Evolutionary conservation across 2,797 vertebrate genomes (phyloP).

Genomic region (Pristis pectinata): DNA sequence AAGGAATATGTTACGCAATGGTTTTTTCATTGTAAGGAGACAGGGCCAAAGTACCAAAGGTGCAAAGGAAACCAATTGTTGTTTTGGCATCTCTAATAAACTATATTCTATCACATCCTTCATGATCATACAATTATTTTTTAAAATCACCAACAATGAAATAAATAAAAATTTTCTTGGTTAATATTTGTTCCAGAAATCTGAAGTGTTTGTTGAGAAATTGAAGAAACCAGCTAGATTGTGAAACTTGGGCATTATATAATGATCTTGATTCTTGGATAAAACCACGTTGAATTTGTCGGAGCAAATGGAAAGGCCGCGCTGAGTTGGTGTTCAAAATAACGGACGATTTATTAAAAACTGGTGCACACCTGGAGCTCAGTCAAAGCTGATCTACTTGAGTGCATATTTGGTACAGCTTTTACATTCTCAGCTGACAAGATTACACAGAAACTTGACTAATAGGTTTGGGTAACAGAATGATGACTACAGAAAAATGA

Average conservation of each 20-base stretch:
- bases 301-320: too few relatives aligned
- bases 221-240: neutral
- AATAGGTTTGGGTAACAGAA: too few relatives aligned
- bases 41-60: neutral
- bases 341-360: too few relatives aligned
- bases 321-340: too few relatives aligned
- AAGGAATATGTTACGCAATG: neutral
- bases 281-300: neutral
- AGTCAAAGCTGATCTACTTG: too few relatives aligned
- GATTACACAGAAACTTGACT: too few relatives aligned
- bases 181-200: neutral
- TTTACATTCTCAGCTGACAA: too few relatives aligned
- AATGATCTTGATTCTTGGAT: neutral
- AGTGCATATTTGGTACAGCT: too few relatives aligned
- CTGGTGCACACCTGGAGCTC: too few relatives aligned
- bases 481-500: too few relatives aligned
- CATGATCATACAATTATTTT: neutral
- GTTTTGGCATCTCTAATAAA: neutral
- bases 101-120: neutral
- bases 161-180: neutral
- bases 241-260: neutral
- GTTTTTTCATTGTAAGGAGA: neutral
- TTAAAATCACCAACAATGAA: too few relatives aligned
- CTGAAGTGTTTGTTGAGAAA: neutral
- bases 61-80: neutral